Evolutionary conservation across 2,113 vertebrate species (phyloP).

Genomic region (Osmerus mordax): DNA sequence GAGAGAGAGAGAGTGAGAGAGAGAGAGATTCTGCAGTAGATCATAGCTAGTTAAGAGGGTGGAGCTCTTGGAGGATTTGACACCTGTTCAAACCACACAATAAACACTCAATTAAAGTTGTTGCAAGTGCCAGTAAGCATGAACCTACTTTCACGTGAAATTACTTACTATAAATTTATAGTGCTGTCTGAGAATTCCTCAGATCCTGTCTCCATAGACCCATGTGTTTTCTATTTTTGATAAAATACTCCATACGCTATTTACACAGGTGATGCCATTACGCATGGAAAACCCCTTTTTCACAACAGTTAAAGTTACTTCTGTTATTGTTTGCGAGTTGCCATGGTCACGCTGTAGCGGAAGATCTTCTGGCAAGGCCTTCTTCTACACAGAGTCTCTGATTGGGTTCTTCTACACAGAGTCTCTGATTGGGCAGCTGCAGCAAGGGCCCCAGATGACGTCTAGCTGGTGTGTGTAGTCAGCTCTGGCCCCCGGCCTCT

Average conservation of each 20-base stretch:
- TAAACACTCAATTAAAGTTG: too few relatives aligned
- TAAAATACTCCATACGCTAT: constrained; percentile 14
- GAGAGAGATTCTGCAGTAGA: too few relatives aligned
- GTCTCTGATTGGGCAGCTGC: neutral
- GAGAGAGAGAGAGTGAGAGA: too few relatives aligned
- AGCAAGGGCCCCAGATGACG: constrained; percentile 18
- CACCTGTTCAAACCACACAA: too few relatives aligned
- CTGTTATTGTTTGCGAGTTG: constrained; percentile 22
- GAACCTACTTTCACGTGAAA: too few relatives aligned
- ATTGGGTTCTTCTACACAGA: neutral
- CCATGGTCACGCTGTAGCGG: constrained; percentile 27
- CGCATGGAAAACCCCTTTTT: neutral
- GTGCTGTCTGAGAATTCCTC: too few relatives aligned
- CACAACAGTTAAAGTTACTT: neutral
- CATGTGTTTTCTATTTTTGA: too few relatives aligned
- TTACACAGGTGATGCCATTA: constrained; percentile 51
- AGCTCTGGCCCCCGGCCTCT: constrained; percentile 13
- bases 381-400: neutral
- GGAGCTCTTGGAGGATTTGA: too few relatives aligned
- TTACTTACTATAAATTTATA: too few relatives aligned
- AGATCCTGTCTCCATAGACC: too few relatives aligned
- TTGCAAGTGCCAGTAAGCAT: too few relatives aligned
- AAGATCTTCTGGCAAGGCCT: neutral
- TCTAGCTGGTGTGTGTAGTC: neutral
- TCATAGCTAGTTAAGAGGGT: too few relatives aligned